Evolutionary conservation across 2,888 invertebrate genomes (phyloP), one percentile per base, ranked within the genome.

Genomic region (Spatulosminthurus flaviceps): DNA sequence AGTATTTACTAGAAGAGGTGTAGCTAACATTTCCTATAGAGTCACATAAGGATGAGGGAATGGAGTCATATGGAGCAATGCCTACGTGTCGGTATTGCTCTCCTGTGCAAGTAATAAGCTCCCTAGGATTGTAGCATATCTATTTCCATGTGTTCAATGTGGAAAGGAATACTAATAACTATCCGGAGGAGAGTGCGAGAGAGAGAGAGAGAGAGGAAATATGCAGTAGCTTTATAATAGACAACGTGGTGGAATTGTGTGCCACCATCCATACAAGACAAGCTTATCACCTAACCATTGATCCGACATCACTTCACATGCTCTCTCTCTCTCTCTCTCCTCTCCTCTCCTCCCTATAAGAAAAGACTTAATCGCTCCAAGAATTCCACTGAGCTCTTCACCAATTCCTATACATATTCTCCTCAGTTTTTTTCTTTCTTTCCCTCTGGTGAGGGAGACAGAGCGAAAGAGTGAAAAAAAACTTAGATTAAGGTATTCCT

Each of bases 361-460:
- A 70, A 72, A 72, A 51, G 43, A 72, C 72, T 72, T 72, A 72
- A 72, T 72, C 72, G 72, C 72, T 72, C 51, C 72, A 72, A 72
- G 72, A 72, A 72, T 43, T 42, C 51, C 34, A 26, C 69, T 69
- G 28, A n/a, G 69, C 29, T 71, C 42, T 51, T 34, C n/a, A 7
- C n/a, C 11, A n/a, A 67, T 51, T 51, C 51, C 16, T 51, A 51
- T 51, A 51, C 51, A 51, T 51, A n/a, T n/a, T n/a, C n/a, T n/a
- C n/a, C 16, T 19, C 51, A 51, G n/a, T n/a, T 5, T 19, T 11
- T 13, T 13, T 19, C 16, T 51, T 51, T 51, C 16, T 51, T n/a
- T n/a, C n/a, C n/a, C n/a, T n/a, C n/a, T 9, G 60, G 21, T 26
- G 13, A 22, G 24, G 22, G 64, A 26, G 64, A 64, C 19, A 16